Conservation (phyloP, 1,140 invertebrate genomes). For the Brachionus rotundiformis region DNA sequence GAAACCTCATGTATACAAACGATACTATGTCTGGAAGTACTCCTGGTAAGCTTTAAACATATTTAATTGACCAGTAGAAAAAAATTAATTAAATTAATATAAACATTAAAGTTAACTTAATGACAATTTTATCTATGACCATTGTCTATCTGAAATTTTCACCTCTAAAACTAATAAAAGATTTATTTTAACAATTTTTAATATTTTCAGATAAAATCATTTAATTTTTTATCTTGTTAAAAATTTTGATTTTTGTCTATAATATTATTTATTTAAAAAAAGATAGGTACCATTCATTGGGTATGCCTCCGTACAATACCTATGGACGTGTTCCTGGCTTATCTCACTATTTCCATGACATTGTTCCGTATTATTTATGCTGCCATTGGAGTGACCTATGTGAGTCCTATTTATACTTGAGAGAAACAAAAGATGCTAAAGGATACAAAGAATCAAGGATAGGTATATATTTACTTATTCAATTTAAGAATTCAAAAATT, state of each 20-base stretch:
- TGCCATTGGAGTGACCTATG: slow-evolving; percentile 92
- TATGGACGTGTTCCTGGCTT: slow-evolving; percentile 82
- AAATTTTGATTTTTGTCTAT: background rate
- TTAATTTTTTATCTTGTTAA: too few relatives aligned
- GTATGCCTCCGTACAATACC: slow-evolving; percentile 84
- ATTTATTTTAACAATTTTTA: too few relatives aligned
- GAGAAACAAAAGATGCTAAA: slow-evolving; percentile 89
- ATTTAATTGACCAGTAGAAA: background rate
- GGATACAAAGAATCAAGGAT: slow-evolving; percentile 82
- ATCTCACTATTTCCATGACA: slow-evolving; percentile 91
- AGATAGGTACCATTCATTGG: slow-evolving; percentile 69
- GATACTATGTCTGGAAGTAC: slow-evolving; percentile 91
- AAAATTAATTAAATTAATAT: too few relatives aligned
- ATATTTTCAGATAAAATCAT: too few relatives aligned
- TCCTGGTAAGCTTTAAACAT: slow-evolving; percentile 34
- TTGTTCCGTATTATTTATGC: slow-evolving; percentile 87
- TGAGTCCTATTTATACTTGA: slow-evolving; percentile 86
- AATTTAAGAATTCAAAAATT: background rate
- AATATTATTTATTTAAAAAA: background rate
- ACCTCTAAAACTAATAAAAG: too few relatives aligned
- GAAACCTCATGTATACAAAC: slow-evolving; percentile 84
- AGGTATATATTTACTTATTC: background rate
- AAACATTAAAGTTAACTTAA: too few relatives aligned
- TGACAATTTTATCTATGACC: too few relatives aligned
- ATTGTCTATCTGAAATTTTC: too few relatives aligned